Percentiles rank a stretch among this genome's conserved stretches.
Conservation (phyloP, 2,113 vertebrate genomes). For the rabbit (Oryctolagus cuniculus) region mOryCun1.1 NC_091436.1:122435001-122435500, state of each 20-base stretch:
- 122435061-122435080: constrained; percentile 8
- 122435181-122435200: constrained; percentile 22
- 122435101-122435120: not conserved
- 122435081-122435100: not conserved
- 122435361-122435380: not conserved
- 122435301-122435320: not conserved
- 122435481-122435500: not conserved
- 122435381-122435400: not conserved
- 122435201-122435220: constrained; percentile 31
- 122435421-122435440: not conserved
- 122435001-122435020: constrained; percentile 44
- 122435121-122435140: not conserved
- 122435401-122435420: not conserved
- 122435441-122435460: not conserved
- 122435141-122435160: constrained; percentile 32
- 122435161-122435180: not conserved
- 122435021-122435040: constrained; percentile 64
- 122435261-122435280: not conserved
- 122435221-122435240: not conserved
- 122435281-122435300: not conserved
- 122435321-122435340: not conserved
- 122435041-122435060: constrained; percentile 1
- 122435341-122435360: not conserved
- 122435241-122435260: not conserved
- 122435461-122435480: too few species aligned